These are phyloP conservation scores for Stenopsyche tienmushanensis DNA, from an alignment of 1,140 invertebrate genomes.

Conservation along the genomic window DNA sequence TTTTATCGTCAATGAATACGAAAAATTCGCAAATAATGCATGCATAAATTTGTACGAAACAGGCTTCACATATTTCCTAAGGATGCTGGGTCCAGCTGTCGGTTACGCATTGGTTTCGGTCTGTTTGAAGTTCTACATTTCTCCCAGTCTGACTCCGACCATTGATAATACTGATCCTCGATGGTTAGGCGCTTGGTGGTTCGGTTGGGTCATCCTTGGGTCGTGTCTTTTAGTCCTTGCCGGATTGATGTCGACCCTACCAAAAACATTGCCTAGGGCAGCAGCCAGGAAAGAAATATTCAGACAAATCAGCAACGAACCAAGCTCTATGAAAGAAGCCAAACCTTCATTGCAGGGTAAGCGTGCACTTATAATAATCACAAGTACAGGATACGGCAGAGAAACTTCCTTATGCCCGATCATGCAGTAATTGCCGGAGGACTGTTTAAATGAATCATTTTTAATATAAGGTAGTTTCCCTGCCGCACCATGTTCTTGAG, in stretches of 20 bases:
- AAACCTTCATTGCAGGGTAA: slow-evolving; percentile 46
- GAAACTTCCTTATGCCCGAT: too few species aligned
- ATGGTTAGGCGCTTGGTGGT: slow-evolving; percentile 80
- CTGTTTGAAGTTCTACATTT: slow-evolving; percentile 68
- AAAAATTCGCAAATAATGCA: neutral
- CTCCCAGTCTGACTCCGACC: slow-evolving; percentile 66
- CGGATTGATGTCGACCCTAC: slow-evolving; percentile 64
- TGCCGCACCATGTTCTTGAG: too few species aligned
- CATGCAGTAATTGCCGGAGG: too few species aligned
- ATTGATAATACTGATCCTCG: slow-evolving; percentile 68
- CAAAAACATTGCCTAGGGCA: slow-evolving; percentile 63
- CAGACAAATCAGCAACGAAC: slow-evolving; percentile 47
- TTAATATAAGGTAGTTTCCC: too few species aligned
- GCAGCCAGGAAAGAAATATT: slow-evolving; percentile 56
- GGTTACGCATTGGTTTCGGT: slow-evolving; percentile 71
- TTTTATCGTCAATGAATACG: neutral
- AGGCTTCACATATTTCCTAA: slow-evolving; percentile 68
- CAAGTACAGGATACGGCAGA: too few species aligned
- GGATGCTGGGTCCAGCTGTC: slow-evolving; percentile 70
- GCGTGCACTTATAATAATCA: too few species aligned
- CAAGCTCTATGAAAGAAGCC: slow-evolving; percentile 47
- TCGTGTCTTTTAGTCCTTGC: slow-evolving; percentile 61
- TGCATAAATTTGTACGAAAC: neutral
- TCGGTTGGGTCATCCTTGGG: slow-evolving; percentile 74
- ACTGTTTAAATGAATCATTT: too few species aligned